Evolutionary conservation across 2,888 invertebrate genomes (phyloP).

Genomic region (Nezara viridula): DNA sequence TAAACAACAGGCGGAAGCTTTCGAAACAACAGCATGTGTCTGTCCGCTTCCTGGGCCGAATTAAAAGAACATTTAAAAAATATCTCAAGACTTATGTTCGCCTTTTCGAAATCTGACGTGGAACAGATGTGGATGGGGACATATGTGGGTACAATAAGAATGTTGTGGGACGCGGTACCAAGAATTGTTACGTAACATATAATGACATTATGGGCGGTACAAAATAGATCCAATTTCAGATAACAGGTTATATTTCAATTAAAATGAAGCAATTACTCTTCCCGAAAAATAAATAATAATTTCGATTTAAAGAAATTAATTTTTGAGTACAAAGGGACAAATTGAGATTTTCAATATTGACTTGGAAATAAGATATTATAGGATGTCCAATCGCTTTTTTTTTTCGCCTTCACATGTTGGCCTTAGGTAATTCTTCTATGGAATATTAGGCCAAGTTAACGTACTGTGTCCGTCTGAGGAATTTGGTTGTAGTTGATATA

Average conservation of each 20-base stretch:
- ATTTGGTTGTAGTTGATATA: too few species aligned
- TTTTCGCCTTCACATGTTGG: too few species aligned
- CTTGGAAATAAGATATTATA: neutral
- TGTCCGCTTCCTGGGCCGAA: neutral
- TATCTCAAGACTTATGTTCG: neutral
- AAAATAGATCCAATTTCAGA: neutral
- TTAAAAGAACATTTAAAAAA: conserved; percentile 36
- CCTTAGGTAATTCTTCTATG: too few species aligned
- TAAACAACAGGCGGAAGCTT: conserved; percentile 1
- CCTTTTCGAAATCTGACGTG: neutral
- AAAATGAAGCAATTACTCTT: neutral
- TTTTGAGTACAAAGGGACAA: too few species aligned
- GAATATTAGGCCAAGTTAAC: too few species aligned
- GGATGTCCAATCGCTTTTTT: too few species aligned
- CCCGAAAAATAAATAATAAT: too few species aligned
- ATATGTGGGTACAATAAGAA: neutral
- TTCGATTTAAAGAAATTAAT: too few species aligned
- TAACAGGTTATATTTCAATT: neutral
- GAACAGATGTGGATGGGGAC: neutral
- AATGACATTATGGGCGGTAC: neutral
- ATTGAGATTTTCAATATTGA: too few species aligned
- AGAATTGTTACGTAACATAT: neutral
- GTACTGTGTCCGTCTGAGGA: too few species aligned
- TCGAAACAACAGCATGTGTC: conserved; percentile 23
- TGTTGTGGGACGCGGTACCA: neutral